A percentile compares a stretch with the other conserved stretches of the same genome.
These are phyloP conservation scores for Zele albiditarsus DNA, from an alignment of 2,888 invertebrate species.

Conservation along the genomic window DNA sequence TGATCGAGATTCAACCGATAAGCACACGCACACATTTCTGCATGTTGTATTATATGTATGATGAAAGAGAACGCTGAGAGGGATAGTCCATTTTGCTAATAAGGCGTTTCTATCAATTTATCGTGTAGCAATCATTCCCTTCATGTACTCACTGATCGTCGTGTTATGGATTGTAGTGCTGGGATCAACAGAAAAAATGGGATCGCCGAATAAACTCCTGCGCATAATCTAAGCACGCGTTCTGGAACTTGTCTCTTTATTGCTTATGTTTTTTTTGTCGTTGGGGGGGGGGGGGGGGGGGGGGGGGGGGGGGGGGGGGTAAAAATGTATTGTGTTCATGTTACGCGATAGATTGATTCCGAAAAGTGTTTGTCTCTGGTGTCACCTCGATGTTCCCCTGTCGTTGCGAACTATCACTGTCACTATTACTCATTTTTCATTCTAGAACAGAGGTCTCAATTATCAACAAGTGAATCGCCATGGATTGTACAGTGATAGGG, in stretches of 20 bases:
- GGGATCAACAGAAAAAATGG: constrained; percentile 57
- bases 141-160: background rate
- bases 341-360: constrained; percentile 10
- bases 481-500: constrained; percentile 14
- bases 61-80: constrained; percentile 18
- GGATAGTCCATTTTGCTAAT: constrained; percentile 62
- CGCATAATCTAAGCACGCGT: constrained; percentile 17
- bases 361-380: constrained; percentile 10
- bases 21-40: constrained; percentile 51
- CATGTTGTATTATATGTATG: background rate
- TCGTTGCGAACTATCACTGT: background rate
- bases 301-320: too few relatives aligned
- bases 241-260: background rate
- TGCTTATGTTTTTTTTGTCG: constrained; percentile 12
- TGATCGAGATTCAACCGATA: constrained; percentile 55
- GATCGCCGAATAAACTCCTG: constrained; percentile 44
- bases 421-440: constrained; percentile 9
- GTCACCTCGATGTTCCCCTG: background rate
- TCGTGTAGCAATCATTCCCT: constrained; percentile 16
- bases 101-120: constrained; percentile 55
- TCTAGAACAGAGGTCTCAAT: constrained; percentile 34
- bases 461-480: constrained; percentile 53
- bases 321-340: too few relatives aligned
- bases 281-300: too few relatives aligned
- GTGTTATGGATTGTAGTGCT: constrained; percentile 43